Conservation (phyloP, 2,113 vertebrate species). For the Ochotona princeps region DNA sequence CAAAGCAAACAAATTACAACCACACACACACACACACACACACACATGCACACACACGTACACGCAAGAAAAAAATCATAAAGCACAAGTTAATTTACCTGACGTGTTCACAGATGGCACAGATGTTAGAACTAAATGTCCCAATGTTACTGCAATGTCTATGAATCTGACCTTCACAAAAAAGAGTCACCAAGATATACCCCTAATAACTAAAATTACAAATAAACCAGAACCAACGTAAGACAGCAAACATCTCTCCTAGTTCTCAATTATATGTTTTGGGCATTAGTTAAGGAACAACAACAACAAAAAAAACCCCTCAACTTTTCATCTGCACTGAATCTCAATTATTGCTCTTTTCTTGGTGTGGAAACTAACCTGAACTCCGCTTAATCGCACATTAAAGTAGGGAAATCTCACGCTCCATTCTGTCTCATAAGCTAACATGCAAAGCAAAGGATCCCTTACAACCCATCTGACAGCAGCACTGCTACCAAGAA, state of each 20-base stretch:
- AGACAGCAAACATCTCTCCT: not conserved
- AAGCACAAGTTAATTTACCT: conserved; percentile 19
- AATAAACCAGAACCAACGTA: not conserved
- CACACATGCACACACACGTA: not conserved
- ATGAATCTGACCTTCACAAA: not conserved
- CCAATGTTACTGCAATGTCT: not conserved
- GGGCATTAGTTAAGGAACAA: not conserved
- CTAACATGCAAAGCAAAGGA: not conserved
- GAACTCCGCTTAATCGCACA: conserved; percentile 11
- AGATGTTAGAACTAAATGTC: conserved; percentile 27
- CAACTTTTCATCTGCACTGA: conserved; percentile 21
- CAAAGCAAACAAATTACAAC: not conserved
- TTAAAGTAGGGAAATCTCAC: conserved; percentile 38
- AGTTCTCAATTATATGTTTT: not conserved
- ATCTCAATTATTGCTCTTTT: not conserved
- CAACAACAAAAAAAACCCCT: not conserved
- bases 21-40: not conserved
- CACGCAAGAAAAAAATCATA: conserved; percentile 40
- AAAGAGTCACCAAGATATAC: not conserved
- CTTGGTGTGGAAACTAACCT: conserved; percentile 9
- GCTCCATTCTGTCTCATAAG: conserved; percentile 55
- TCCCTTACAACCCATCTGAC: conserved; percentile 29
- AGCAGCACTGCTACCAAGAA: conserved; percentile 29
- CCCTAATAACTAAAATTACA: not conserved
- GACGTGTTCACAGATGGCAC: conserved; percentile 22